Percentiles rank a stretch among this genome's conserved stretches.
These are phyloP conservation scores for Chaitophorus viminalis DNA, from an alignment of 2,888 invertebrate species.

Conservation along the genomic window DNA sequence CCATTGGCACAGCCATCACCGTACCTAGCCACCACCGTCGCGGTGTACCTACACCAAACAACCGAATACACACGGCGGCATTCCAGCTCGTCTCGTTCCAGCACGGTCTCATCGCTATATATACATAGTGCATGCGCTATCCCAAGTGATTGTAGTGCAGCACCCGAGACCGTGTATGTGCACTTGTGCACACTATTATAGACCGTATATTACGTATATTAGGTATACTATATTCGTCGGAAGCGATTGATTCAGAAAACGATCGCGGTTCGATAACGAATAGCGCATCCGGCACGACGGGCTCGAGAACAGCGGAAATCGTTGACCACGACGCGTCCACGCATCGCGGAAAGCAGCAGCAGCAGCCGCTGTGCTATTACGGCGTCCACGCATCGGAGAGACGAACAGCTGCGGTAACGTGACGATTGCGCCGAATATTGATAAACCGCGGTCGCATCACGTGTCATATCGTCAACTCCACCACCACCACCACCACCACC, in stretches of 20 bases:
- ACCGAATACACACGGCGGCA: no score
- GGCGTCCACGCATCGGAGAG: not conserved
- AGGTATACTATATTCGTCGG: no score
- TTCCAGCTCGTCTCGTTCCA: not conserved
- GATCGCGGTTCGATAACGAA: no score
- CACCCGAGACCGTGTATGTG: not conserved
- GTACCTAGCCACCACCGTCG: no score
- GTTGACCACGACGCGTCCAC: not conserved
- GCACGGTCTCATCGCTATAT: not conserved
- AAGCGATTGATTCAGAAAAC: no score
- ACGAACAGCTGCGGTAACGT: not conserved
- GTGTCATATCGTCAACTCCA: not conserved
- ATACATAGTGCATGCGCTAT: not conserved
- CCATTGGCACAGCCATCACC: no score
- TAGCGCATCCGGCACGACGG: not conserved
- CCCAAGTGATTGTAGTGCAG: not conserved
- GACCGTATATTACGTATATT: no score
- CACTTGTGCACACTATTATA: no score
- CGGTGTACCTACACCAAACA: no score
- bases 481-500: not conserved
- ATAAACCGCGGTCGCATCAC: not conserved
- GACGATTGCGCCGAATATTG: not conserved
- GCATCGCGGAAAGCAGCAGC: slow-evolving; percentile 28
- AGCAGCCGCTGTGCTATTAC: slow-evolving; percentile 31
- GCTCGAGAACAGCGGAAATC: not conserved